Evolutionary conservation across 2,113 vertebrate species (phyloP).

Genomic region (Otis tarda): DNA sequence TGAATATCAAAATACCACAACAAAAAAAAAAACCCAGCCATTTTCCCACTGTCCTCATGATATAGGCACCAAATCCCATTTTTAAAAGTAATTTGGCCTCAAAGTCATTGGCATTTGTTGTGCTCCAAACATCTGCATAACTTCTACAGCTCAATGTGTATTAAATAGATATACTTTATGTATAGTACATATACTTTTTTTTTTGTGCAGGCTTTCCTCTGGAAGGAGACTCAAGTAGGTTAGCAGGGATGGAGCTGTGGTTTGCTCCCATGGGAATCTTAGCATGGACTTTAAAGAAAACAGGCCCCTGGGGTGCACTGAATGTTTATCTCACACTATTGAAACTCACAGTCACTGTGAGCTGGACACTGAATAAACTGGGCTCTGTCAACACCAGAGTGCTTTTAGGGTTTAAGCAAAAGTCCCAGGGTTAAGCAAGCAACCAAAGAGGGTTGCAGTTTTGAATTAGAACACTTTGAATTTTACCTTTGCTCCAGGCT

Average conservation of each 20-base stretch:
- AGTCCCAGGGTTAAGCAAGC: background rate
- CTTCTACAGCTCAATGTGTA: background rate
- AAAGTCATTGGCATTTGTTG: background rate
- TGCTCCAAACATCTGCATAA: background rate
- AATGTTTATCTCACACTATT: background rate
- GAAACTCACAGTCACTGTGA: background rate
- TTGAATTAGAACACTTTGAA: background rate
- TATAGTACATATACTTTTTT: background rate
- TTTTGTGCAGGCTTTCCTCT: background rate
- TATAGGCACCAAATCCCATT: background rate
- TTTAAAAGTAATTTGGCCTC: background rate
- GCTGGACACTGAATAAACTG: background rate
- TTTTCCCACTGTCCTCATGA: background rate
- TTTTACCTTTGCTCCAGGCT: background rate
- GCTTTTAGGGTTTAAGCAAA: background rate
- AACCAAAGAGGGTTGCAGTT: background rate
- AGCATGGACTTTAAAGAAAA: background rate
- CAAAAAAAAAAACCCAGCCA: accelerated
- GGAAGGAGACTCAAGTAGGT: background rate
- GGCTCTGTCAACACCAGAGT: background rate
- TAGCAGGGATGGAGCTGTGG: background rate
- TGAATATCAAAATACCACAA: background rate
- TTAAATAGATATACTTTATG: background rate
- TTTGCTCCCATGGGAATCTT: background rate
- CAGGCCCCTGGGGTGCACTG: accelerated